Evolutionary conservation across 2,113 vertebrate species (phyloP).

Genomic region (Oenanthe melanoleuca): DNA sequence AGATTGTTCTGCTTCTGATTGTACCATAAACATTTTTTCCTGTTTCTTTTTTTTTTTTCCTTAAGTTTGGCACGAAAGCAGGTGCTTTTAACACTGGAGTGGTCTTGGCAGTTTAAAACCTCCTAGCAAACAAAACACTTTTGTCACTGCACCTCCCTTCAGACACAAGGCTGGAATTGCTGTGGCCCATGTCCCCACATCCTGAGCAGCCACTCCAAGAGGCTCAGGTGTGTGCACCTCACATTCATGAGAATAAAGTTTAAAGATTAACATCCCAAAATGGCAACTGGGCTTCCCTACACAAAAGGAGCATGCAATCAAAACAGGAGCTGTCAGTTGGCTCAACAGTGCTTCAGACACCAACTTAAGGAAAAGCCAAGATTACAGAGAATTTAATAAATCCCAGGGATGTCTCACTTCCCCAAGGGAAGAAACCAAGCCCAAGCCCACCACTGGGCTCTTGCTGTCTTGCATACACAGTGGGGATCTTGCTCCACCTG

Average conservation of each 20-base stretch:
- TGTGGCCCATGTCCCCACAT: neutral
- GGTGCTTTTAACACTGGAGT: neutral
- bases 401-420: neutral
- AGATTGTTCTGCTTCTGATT: neutral
- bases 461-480: neutral
- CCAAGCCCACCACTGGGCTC: neutral
- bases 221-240: neutral
- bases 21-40: neutral
- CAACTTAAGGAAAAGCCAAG: neutral
- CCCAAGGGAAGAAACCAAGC: neutral
- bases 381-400: neutral
- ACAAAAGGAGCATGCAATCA: neutral
- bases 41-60: neutral
- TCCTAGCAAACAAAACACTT: neutral
- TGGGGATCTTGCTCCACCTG: neutral
- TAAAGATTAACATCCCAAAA: neutral
- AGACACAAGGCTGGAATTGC: neutral
- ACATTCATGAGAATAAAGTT: neutral
- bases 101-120: slow-evolving; percentile 7
- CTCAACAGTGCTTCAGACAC: neutral
- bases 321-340: neutral
- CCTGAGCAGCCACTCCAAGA: neutral
- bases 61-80: neutral
- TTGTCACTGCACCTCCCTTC: neutral
- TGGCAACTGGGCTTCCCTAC: neutral